Base-by-base conservation (phyloP, 2,113 vertebrate genomes). In the Colistium nudipinnis region DNA sequence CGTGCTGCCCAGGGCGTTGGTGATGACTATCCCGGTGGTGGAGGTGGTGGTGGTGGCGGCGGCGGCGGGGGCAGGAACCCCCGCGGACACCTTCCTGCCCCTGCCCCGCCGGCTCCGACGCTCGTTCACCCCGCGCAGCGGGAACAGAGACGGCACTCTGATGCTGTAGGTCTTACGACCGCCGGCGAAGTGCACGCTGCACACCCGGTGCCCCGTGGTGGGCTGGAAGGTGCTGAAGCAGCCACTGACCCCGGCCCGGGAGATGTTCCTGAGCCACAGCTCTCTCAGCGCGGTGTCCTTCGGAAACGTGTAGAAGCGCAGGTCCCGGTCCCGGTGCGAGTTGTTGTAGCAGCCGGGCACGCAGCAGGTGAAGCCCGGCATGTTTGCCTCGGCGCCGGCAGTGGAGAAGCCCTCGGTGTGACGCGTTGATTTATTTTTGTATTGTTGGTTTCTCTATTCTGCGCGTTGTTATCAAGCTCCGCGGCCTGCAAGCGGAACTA, bases 161-260 rank as follows among this genome's bases (percentile, higher is more conserved):
- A 97, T 94, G 52, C 92, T 95, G 90, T 98, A 98, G 60, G 96
- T 97, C 85, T 98, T 98, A 81, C 97, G 94, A 47, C 97, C 97
- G n/a, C 97, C 97, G 22, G 95, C 89, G 85, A 98, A 98, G 85
- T 98, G 97, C 53, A 96, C 95, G 88, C 96, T 98, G 90, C 97
- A 98, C 55, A 98, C 96, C 20, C 97, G 93, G 88, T 98, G 97
- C 33, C 97, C 97, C 0, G 96, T 97, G 67, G 97, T 97, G 91
- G 97, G 97, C 83, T 98, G 95, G 87, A 98, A 98, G 84, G 97
- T 98, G 89, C 95, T 98, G 90, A 98, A 98, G 87, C 97, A 98
- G 82, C 97, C 97, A 87, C 95, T 96, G 83, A 98, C 97, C 80
- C 97, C 97, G 66, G 96, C 95, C 76, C 97, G 94, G 61, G 97